A percentile compares a stretch with the other conserved stretches of the same genome.
These are phyloP conservation scores for Nomada ferruginata DNA, from an alignment of 2,888 invertebrate species.

Conservation along the genomic window DNA sequence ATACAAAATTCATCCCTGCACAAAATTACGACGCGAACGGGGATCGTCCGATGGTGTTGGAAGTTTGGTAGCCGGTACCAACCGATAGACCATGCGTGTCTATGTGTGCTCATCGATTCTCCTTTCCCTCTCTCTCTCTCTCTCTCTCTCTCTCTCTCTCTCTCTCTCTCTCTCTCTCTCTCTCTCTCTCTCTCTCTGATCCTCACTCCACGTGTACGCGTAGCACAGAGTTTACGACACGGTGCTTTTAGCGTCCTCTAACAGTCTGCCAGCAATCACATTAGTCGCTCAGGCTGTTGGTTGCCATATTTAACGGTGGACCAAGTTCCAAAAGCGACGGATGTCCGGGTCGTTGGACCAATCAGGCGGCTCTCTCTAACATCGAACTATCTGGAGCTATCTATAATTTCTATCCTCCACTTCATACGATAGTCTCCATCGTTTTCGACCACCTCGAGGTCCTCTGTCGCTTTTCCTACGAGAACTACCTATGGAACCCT, in stretches of 20 bases:
- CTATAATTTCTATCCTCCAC: conserved; percentile 37
- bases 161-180: conserved; percentile 1
- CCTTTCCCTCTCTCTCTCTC: conserved; percentile 3
- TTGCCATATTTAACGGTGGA: conserved; percentile 75
- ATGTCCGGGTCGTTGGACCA: conserved; percentile 70
- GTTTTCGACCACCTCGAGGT: background rate
- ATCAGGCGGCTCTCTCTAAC: conserved; percentile 53
- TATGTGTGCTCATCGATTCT: conserved; percentile 35
- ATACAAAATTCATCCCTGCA: conserved; percentile 41
- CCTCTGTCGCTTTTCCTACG: conserved; percentile 37
- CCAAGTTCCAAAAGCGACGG: conserved; percentile 72
- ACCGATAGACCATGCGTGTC: conserved; percentile 54
- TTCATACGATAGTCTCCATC: background rate
- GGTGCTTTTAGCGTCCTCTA: conserved; percentile 76
- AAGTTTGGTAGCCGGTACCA: conserved; percentile 64
- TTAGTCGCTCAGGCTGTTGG: conserved; percentile 72
- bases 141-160: background rate
- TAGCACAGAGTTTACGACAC: conserved; percentile 74
- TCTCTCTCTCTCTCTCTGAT: background rate
- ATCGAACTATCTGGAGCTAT: conserved; percentile 29
- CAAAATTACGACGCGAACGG: conserved; percentile 44
- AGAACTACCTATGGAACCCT: conserved; percentile 13
- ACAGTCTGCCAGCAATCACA: conserved; percentile 78
- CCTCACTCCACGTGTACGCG: conserved; percentile 23
- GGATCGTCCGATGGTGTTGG: conserved; percentile 36